Conservation (phyloP, 2,797 vertebrate species). For the Hippoglossus hippoglossus region DNA sequence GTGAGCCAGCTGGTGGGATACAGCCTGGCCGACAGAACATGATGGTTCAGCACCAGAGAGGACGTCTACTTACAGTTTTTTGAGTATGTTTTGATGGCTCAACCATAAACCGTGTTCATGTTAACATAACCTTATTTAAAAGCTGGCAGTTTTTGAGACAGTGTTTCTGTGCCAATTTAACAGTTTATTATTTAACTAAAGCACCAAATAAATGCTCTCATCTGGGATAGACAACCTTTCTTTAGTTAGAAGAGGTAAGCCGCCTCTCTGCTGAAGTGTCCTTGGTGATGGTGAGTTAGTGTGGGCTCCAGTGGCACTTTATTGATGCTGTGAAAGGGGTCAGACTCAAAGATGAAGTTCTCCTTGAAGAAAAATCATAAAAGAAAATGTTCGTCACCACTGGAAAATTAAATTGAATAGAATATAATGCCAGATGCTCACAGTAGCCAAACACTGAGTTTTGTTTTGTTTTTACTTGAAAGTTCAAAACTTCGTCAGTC, state of each 20-base stretch:
- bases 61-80: neutral
- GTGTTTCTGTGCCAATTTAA: neutral
- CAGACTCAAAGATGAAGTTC: slow-evolving; percentile 4
- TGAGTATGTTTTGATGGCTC: neutral
- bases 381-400: slow-evolving; percentile 3
- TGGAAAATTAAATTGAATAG: neutral
- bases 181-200: neutral
- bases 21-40: slow-evolving; percentile 13
- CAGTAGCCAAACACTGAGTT: neutral
- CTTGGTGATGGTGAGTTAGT: slow-evolving; percentile 14
- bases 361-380: slow-evolving; percentile 21
- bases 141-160: neutral
- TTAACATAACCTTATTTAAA: neutral
- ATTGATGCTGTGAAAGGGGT: slow-evolving; percentile 10
- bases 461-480: neutral
- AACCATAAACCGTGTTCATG: neutral
- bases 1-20: slow-evolving; percentile 26
- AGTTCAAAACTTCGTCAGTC: neutral
- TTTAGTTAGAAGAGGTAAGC: slow-evolving; percentile 5
- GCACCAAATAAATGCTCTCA: slow-evolving; percentile 5
- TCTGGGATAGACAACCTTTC: neutral
- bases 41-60: slow-evolving; percentile 18
- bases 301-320: neutral
- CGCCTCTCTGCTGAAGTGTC: slow-evolving; percentile 47
- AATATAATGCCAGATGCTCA: neutral